phyloP scores from a whole-genome alignment of 2,888 invertebrate species.

The Tromatobia lineatoria region DNA sequence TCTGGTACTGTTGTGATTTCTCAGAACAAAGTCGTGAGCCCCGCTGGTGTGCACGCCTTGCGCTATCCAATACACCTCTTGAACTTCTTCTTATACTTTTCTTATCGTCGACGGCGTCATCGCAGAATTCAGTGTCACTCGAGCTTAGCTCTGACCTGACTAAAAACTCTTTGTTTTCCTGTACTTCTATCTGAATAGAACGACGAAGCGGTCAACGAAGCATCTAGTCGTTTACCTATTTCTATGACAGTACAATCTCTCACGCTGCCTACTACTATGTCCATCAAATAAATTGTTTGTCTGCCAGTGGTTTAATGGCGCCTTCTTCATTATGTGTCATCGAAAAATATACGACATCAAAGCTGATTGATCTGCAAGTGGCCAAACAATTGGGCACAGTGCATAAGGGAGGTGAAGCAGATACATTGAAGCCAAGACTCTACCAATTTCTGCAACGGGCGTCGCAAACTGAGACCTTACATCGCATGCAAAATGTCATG shows the following conservation, averaged over 20 bases:
- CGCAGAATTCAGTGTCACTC: conserved; percentile 47
- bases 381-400: not conserved
- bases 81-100: conserved; percentile 61
- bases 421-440: not conserved
- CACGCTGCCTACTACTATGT: not conserved
- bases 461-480: not conserved
- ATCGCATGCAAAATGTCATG: conserved; percentile 10
- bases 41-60: conserved; percentile 59
- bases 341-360: not conserved
- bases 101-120: conserved; percentile 45
- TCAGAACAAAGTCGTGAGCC: conserved; percentile 65
- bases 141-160: conserved; percentile 62
- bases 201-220: conserved; percentile 10
- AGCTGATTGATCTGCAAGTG: not conserved
- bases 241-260: conserved; percentile 1
- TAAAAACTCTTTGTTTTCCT: conserved; percentile 45
- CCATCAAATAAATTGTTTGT: not conserved
- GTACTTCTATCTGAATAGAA: not conserved
- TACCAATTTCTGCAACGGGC: not conserved
- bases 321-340: not conserved
- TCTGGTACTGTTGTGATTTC: conserved; percentile 64
- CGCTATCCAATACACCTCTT: conserved; percentile 67
- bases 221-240: conserved; percentile 17
- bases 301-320: not conserved
- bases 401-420: not conserved